These are phyloP conservation scores for Salminus brasiliensis DNA, from an alignment of 2,113 vertebrate genomes.

Conservation along the genomic window DNA sequence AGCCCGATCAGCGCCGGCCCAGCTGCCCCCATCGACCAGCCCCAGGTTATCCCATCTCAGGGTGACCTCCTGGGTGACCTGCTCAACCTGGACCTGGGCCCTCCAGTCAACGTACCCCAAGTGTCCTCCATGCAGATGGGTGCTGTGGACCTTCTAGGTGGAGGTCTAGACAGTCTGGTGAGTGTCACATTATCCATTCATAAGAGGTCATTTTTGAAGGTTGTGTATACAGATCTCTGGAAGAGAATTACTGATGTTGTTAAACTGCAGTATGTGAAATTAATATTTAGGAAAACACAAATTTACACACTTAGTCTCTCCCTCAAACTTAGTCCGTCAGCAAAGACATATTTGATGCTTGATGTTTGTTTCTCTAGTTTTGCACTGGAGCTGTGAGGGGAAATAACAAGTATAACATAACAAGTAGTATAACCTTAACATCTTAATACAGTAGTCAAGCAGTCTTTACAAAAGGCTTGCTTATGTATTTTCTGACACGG, in stretches of 20 bases:
- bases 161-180: conserved; percentile 95
- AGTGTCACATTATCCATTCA: conserved; percentile 55
- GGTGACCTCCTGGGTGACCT: conserved; percentile 95
- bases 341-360: too few relatives aligned
- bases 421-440: too few relatives aligned
- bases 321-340: too few relatives aligned
- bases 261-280: not conserved
- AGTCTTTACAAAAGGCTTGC: too few relatives aligned
- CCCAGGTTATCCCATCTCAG: conserved; percentile 91
- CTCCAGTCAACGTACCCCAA: conserved; percentile 91
- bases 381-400: too few relatives aligned
- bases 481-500: too few relatives aligned
- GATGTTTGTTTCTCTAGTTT: too few relatives aligned
- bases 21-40: conserved; percentile 84
- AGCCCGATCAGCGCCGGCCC: conserved; percentile 86
- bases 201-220: not conserved
- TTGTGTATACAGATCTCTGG: not conserved
- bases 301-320: not conserved
- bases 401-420: too few relatives aligned
- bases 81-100: conserved; percentile 93
- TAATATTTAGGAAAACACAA: not conserved
- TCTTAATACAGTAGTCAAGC: too few relatives aligned
- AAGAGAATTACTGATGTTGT: not conserved
- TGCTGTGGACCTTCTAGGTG: conserved; percentile 94
- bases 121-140: conserved; percentile 94